Evolutionary conservation across 2,113 vertebrate species (phyloP), one percentile per base, ranked within the genome.

Genomic region (Lonchura striata): DNA sequence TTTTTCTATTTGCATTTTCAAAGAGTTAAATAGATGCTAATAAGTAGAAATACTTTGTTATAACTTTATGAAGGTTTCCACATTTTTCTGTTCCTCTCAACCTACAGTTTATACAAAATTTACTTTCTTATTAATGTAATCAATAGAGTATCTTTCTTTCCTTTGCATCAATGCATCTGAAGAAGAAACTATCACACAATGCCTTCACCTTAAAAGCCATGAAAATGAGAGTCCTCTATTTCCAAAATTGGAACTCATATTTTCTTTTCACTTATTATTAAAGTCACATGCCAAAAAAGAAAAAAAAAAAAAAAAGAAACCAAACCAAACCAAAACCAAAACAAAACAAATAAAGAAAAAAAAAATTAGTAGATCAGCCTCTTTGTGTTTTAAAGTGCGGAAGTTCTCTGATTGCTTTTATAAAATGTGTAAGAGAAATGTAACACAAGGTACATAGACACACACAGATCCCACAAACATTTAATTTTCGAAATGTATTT

Each of bases 401-500:
- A 28, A 50, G 10, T 42, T 70, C 42, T 60, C 15, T 30, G 7
- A 24, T 50, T 92, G 65, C 19, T 59, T 3, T 53, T 56, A 35
- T 41, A 68, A 50, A 30, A 1, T 15, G 8, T 39, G 7, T 7
- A 35, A 69, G 20, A 11, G 54, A 78, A 61, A 82, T 15, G 11
- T 54, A 42, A 12, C 3, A 18, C 15, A 27, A 42, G 1, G 1
- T 71, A 37, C 7, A 61, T 22, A 25, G 84, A 20, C 28, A 28
- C 10, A 13, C 49, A 4, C 6, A 61, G 20, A 39, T 5, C 33
- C 2, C 54, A 53, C 0, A 3, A 35, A 56, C 22, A 7, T 64
- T 80, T 77, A 15, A 24, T 47, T 77, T 88, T 61, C 31, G 57
- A 2, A 37, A 33, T 24, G 6, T 28, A 15, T 35, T 61, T n/a